Conservation (phyloP, 1,140 invertebrate genomes). For the Sesamia nonagrioides region DNA sequence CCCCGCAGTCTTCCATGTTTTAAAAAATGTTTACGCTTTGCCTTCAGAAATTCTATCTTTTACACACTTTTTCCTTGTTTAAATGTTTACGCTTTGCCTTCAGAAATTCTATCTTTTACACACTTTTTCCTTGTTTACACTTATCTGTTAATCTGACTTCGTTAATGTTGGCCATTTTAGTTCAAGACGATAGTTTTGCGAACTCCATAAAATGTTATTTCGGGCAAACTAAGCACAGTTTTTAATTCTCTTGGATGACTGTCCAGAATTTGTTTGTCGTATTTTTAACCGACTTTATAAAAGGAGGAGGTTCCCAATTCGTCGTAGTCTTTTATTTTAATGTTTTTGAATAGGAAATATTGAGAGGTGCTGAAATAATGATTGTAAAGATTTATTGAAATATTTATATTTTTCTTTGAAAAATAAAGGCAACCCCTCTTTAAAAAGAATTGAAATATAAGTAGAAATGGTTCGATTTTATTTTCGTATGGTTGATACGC, state of each 20-base stretch:
- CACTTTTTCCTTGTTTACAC: constrained; percentile 22
- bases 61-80: constrained; percentile 2
- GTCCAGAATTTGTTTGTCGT: constrained; percentile 23
- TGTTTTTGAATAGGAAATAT: too few species aligned
- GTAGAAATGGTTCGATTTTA: too few species aligned
- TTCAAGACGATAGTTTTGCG: constrained; percentile 17
- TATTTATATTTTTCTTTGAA: neutral
- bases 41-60: too few species aligned
- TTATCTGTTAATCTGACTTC: constrained; percentile 23
- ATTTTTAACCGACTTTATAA: too few species aligned
- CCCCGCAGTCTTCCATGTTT: too few species aligned
- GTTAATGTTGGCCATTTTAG: constrained; percentile 32
- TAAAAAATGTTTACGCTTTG: too few species aligned
- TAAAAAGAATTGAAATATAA: neutral
- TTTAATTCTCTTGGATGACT: constrained; percentile 27
- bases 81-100: neutral
- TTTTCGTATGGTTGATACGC: too few species aligned
- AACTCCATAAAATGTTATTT: constrained; percentile 48
- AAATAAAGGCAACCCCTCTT: neutral
- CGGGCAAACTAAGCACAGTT: constrained; percentile 36
- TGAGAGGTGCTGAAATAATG: neutral
- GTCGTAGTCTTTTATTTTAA: too few species aligned
- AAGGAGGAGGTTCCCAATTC: too few species aligned
- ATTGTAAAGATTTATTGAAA: neutral
- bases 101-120: too few species aligned